A percentile compares a stretch with the other conserved stretches of the same genome.
phyloP scores from a whole-genome alignment of 2,113 vertebrate species.

The Passerina amoena region DNA sequence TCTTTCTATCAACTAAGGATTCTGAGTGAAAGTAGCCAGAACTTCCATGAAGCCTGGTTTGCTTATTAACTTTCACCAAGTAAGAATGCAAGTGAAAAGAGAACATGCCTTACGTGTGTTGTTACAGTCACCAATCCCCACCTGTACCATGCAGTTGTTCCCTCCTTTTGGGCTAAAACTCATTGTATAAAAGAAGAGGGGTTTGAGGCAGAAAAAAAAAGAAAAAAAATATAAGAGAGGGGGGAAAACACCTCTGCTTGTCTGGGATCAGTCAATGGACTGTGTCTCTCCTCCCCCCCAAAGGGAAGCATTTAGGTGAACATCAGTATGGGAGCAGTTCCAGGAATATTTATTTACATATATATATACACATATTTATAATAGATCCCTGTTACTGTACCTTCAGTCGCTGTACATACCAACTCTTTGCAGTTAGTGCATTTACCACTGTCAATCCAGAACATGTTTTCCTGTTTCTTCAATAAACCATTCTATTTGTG shows the following conservation, averaged over 20 bases:
- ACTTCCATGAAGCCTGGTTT: background rate
- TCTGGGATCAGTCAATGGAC: background rate
- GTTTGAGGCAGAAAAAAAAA: background rate
- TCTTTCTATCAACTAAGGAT: background rate
- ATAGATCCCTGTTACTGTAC: background rate
- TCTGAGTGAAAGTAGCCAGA: background rate
- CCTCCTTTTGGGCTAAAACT: background rate
- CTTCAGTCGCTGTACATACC: fast-evolving
- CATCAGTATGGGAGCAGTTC: background rate
- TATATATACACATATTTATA: background rate
- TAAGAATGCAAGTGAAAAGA: background rate
- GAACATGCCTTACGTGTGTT: background rate
- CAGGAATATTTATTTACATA: background rate
- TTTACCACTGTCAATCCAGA: background rate
- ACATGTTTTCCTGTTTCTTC: background rate
- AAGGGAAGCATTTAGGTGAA: background rate
- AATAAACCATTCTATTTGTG: background rate
- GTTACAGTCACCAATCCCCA: background rate
- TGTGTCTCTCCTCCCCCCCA: background rate
- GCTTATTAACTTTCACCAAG: background rate
- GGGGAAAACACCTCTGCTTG: background rate
- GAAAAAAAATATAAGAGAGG: background rate
- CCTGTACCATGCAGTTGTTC: background rate
- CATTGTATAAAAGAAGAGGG: background rate
- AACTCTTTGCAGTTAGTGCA: background rate